Evolutionary conservation across 2,888 invertebrate species (phyloP), one percentile per base, ranked within the genome.

Genomic region (Aelia acuminata): DNA sequence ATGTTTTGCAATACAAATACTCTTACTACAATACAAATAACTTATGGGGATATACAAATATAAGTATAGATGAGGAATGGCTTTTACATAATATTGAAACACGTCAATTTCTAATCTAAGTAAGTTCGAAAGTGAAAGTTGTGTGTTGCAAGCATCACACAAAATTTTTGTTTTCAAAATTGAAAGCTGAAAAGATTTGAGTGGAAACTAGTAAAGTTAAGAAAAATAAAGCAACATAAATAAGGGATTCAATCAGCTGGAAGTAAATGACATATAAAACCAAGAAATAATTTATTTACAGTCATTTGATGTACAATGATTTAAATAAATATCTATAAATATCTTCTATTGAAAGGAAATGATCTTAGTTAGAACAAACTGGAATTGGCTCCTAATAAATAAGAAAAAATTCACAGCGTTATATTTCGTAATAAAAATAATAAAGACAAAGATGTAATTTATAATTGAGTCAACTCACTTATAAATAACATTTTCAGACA

Each of bases 261-360:
- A 15, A 70, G 35, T 80, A 84, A 84, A 48, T 31, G 18, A 18
- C 26, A 53, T 87, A 35, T 70, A 63, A 87, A 87, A 87, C 87
- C 87, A 87, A 87, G 47, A 50, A 87, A 87, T 50, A 63, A 43
- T 87, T 87, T 87, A 87, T 87, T 87, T 87, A 87, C 87, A 87
- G 48, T 48, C 50, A 70, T 87, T 70, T 47, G 63, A 63, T 70
- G 57, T 39, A 70, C 63, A 70, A 43, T 50, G 63, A 63, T 47
- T 70, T 87, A 70, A 70, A 87, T 87, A 63, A 87, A 63, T 87
- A 87, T 63, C 43, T 47, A 87, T 63, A 87, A 57, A 70, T 84
- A 50, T 84, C 50, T 49, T 84, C 84, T 49, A 49, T 48, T 39
- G 35, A 50, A 84, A 48, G 50, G 20, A 84, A 49, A 84, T 84